phyloP scores from a whole-genome alignment of 2,797 vertebrate genomes.

The Phoxinus dragarum region DNA sequence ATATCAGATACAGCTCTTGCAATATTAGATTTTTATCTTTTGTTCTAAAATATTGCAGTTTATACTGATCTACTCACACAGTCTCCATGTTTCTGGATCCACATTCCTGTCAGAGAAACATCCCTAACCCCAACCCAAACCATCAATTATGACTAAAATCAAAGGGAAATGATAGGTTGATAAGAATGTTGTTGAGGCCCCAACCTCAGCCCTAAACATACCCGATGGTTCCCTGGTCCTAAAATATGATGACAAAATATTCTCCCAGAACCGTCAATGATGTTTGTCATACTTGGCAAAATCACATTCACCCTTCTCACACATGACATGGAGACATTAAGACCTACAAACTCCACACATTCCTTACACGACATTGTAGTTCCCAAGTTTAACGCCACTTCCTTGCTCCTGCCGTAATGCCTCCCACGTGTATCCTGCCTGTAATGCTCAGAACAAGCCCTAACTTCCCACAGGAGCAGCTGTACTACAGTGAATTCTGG shows the following conservation, averaged over 20 bases:
- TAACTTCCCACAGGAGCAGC: slow-evolving; percentile 71
- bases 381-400: slow-evolving; percentile 54
- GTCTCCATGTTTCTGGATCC: neutral
- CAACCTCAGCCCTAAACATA: neutral
- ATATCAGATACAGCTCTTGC: neutral
- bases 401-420: slow-evolving; percentile 19
- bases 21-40: neutral
- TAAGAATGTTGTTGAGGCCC: neutral
- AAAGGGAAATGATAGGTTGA: slow-evolving; percentile 25
- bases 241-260: neutral
- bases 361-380: neutral
- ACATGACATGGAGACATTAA: neutral
- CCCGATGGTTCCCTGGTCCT: neutral
- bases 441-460: slow-evolving; percentile 63
- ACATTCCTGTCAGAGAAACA: slow-evolving; percentile 14
- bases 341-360: slow-evolving; percentile 5
- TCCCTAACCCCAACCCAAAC: slow-evolving; percentile 8
- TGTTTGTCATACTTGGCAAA: neutral
- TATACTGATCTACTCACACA: neutral
- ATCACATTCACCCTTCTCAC: neutral
- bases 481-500: slow-evolving; percentile 74
- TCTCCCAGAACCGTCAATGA: neutral
- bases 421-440: slow-evolving; percentile 40
- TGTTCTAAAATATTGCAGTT: neutral
- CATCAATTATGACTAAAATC: neutral